A percentile compares a stretch with the other conserved stretches of the same genome.
Evolutionary conservation across 1,140 invertebrate species (phyloP).

Genomic region (Drosophila yakuba): DNA sequence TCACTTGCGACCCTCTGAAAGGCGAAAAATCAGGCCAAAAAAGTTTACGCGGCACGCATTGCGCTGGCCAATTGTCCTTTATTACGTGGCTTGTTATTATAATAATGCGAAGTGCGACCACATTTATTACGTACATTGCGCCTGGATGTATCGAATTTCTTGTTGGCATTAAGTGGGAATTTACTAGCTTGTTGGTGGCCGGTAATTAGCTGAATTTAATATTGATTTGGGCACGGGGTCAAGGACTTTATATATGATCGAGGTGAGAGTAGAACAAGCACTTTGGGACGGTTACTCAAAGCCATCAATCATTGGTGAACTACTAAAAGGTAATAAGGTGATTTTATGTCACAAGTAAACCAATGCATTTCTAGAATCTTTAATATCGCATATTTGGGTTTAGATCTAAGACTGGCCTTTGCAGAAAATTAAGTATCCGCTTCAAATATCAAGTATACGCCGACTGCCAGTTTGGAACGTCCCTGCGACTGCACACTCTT

Average conservation of each 20-base stretch:
- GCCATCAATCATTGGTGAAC: no score
- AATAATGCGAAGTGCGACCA: constrained; percentile 54
- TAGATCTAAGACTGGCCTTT: neutral
- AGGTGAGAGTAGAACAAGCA: neutral
- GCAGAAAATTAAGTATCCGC: constrained; percentile 8
- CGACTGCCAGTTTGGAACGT: no score
- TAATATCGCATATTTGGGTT: neutral
- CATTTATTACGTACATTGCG: constrained; percentile 22
- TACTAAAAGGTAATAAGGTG: no score
- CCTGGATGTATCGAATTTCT: constrained; percentile 31
- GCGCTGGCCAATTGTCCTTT: constrained; percentile 59
- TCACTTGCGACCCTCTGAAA: constrained; percentile 34
- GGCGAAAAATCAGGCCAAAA: constrained; percentile 35
- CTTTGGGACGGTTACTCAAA: no score
- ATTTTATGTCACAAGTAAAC: no score
- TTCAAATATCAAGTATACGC: constrained; percentile 2
- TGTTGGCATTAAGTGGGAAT: constrained; percentile 30
- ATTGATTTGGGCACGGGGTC: constrained; percentile 26
- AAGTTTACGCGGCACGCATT: constrained; percentile 48
- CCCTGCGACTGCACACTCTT: constrained; percentile 16
- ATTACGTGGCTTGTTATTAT: constrained; percentile 67
- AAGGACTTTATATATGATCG: constrained; percentile 9
- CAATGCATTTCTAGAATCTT: no score
- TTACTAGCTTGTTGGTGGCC: constrained; percentile 9
- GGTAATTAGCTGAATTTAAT: constrained; percentile 18